Conservation (phyloP, 2,113 vertebrate species). For the human (Homo sapiens) region GRCh38 chr1:108722001-108722500, state of each 20-base stretch:
- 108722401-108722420: constrained; percentile 85
- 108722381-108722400: constrained; percentile 83
- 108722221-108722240: not conserved
- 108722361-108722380: constrained; percentile 77
- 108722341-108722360: constrained; percentile 78
- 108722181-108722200: not conserved
- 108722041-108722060: not conserved
- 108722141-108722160: not conserved
- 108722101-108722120: not conserved
- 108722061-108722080: not conserved
- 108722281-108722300: not conserved
- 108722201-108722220: not conserved
- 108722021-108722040: not conserved
- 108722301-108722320: constrained; percentile 42
- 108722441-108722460: constrained; percentile 63
- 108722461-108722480: constrained; percentile 83
- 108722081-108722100: not conserved
- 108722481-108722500: constrained; percentile 85
- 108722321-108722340: constrained; percentile 79
- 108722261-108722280: not conserved
- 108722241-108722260: not conserved
- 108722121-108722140: not conserved
- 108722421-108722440: constrained; percentile 82
- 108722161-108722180: not conserved
- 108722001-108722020: not conserved